phyloP scores from a whole-genome alignment of 2,797 vertebrate genomes.

The Aplochiton taeniatus region DNA sequence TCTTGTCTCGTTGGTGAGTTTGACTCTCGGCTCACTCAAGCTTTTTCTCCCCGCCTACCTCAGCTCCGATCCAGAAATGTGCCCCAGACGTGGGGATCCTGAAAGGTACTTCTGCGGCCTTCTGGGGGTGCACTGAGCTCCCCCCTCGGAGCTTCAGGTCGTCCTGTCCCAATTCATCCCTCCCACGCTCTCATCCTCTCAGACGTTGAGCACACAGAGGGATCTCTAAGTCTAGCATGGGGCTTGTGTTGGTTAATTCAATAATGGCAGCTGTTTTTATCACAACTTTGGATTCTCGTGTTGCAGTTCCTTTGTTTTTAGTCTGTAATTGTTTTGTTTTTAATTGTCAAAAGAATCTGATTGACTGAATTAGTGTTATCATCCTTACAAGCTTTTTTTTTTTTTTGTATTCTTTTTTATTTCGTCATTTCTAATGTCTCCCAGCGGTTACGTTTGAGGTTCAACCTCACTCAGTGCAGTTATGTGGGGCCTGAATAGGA shows the following conservation, averaged over 20 bases:
- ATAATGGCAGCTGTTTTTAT: slow-evolving; percentile 80
- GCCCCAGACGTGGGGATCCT: slow-evolving; percentile 58
- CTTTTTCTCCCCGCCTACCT: slow-evolving; percentile 75
- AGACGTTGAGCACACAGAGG: slow-evolving; percentile 42
- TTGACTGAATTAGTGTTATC: slow-evolving; percentile 75
- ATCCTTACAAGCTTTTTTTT: slow-evolving; percentile 61
- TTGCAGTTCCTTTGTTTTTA: slow-evolving; percentile 47
- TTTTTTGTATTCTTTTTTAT: slow-evolving; percentile 24
- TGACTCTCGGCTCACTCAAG: slow-evolving; percentile 59
- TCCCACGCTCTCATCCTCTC: slow-evolving; percentile 18
- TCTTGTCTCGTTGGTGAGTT: slow-evolving; percentile 52
- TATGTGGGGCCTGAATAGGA: slow-evolving; percentile 5
- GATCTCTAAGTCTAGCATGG: slow-evolving; percentile 61
- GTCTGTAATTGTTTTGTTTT: slow-evolving; percentile 54
- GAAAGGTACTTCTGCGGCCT: slow-evolving; percentile 74
- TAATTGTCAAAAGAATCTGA: slow-evolving; percentile 59
- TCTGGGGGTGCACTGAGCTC: slow-evolving; percentile 31
- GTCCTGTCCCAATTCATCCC: no score
- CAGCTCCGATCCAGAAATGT: slow-evolving; percentile 75
- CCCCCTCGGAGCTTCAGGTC: slow-evolving; percentile 53
- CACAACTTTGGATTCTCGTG: slow-evolving; percentile 48
- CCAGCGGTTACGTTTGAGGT: slow-evolving; percentile 45
- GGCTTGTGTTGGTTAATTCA: slow-evolving; percentile 76
- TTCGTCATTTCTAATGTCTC: slow-evolving; percentile 41
- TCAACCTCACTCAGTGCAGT: slow-evolving; percentile 50